Conservation (phyloP, 2,888 invertebrate species). For the Autographa gamma region DNA sequence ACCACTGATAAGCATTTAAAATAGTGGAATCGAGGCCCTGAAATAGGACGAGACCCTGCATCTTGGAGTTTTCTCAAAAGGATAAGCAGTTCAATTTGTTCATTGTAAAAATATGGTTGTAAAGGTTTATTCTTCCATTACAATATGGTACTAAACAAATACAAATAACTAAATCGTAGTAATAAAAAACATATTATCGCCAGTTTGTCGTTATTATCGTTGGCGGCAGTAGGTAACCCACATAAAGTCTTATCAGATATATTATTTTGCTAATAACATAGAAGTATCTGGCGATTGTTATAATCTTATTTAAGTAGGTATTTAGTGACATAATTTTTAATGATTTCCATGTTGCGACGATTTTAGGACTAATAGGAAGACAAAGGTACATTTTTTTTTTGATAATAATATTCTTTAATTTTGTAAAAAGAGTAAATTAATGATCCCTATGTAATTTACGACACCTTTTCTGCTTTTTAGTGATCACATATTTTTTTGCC, state of each 20-base stretch:
- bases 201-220: constrained; percentile 48
- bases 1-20: too few relatives aligned
- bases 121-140: background rate
- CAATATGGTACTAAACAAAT: too few relatives aligned
- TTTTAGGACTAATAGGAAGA: background rate
- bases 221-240: constrained; percentile 54
- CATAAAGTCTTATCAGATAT: constrained; percentile 61
- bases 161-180: constrained; percentile 5
- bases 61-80: background rate
- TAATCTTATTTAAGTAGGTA: constrained; percentile 16
- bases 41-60: background rate
- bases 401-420: background rate
- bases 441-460: too few relatives aligned
- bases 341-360: background rate
- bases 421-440: too few relatives aligned
- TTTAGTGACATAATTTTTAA: constrained; percentile 24
- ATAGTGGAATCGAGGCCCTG: too few relatives aligned
- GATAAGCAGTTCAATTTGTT: background rate
- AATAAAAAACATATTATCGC: constrained; percentile 47
- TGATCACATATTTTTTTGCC: too few relatives aligned
- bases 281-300: constrained; percentile 20
- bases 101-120: background rate
- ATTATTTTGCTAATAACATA: constrained; percentile 55
- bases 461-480: too few relatives aligned
- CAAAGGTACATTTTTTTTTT: background rate